These are phyloP conservation scores for Arctocebus calabarensis DNA, from an alignment of 2,797 vertebrate species.

Conservation along the genomic window DNA sequence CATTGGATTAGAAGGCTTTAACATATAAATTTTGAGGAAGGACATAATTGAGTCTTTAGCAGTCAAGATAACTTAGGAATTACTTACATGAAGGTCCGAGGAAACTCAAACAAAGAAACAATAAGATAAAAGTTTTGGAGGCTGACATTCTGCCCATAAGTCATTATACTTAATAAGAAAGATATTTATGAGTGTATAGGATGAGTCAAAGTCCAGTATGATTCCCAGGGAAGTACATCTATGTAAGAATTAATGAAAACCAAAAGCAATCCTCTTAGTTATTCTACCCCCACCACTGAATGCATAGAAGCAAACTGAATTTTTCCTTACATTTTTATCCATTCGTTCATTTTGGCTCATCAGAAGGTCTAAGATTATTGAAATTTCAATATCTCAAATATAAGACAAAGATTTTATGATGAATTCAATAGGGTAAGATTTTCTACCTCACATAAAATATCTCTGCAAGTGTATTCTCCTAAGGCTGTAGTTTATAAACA, in stretches of 20 bases:
- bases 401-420: neutral
- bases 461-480: neutral
- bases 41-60: neutral
- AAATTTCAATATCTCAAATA: slow-evolving; percentile 2
- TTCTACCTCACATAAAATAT: neutral
- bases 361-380: neutral
- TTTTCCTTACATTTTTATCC: neutral
- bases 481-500: neutral
- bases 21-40: neutral
- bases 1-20: neutral
- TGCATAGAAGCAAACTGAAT: neutral
- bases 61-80: neutral
- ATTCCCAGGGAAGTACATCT: neutral
- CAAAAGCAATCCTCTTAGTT: neutral
- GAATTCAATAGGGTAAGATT: neutral
- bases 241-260: neutral
- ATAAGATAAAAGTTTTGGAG: neutral
- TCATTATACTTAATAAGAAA: neutral
- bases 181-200: neutral
- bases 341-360: neutral
- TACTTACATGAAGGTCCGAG: neutral
- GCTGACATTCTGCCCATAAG: neutral
- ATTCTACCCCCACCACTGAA: neutral
- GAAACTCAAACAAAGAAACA: neutral
- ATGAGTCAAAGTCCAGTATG: neutral